Base-by-base conservation (phyloP, 2,888 invertebrate genomes). In the Microchrysa polita region DNA sequence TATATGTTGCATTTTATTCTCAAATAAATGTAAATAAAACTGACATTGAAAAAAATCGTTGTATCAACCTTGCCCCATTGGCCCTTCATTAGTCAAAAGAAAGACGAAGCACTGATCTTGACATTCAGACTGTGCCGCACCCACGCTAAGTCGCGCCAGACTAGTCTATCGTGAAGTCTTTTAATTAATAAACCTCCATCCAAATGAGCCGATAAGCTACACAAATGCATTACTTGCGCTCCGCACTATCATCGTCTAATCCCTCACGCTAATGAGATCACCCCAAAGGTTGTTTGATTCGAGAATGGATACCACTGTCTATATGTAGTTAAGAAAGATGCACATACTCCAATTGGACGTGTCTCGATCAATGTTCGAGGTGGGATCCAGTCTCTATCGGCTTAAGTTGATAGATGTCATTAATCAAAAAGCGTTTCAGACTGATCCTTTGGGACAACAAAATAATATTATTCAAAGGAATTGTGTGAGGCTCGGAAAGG, bases 351-450 rank as follows among this genome's bases (percentile, higher is more conserved):
- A 34, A 5, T 34, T 34, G 27, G 27, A 34, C 27, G 27, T 34
- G 27, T n/a, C n/a, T n/a, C n/a, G 27, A 34, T 7, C 27, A 34
- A 34, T 5, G 27, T 48, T 12, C 12, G 48, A 55, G 67, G 67
- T 27, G 23, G 27, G 53, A 67, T 12, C 16, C 27, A 18, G 27
- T 12, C 42, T 12, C 42, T 55, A 69, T 57, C 55, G 23, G 55
- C 57, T 69, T 69, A 69, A 69, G 69, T 57, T 42, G 69, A 69
- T 69, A 55, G 55, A 69, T 55, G 34, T 69, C 69, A 69, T 69
- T 69, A 69, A 69, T 69, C 69, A 69, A 69, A 69, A n/a, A 55
- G 57, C 34, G 23, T 18, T 2, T 7, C 44, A 48, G 44, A 44
- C 65, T 22, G 44, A n/a, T 48, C 48, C 27, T 59, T 59, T 59